Evolutionary conservation across 2,888 invertebrate species (phyloP), one percentile per base, ranked within the genome.

Genomic region (Drosophila cognata): DNA sequence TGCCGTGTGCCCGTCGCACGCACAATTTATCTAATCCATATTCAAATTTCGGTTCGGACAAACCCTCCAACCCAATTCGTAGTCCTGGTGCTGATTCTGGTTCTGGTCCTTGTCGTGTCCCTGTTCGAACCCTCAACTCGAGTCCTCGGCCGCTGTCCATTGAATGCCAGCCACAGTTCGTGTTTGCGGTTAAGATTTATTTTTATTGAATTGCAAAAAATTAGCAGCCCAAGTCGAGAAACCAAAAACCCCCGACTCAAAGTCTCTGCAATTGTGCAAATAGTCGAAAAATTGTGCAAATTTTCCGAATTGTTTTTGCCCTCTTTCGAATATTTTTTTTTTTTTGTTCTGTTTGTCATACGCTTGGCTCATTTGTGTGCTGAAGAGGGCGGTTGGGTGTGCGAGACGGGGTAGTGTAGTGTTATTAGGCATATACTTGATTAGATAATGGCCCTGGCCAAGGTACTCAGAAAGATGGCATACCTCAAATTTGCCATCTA

Each of bases 1-100:
- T 59, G 69, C 60, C 65, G 48, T 66, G 52, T 60, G 78, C 43
- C 67, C 63, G 71, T 60, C 72, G 73, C 84, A 90, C 85, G 89
- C 90, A 77, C 86, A 82, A 89, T 89, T 90, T 87, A 71, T 76
- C 80, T 87, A 89, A 87, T 87, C 89, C 90, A 90, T 87, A 87
- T 87, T 90, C 86, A 87, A 90, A 89, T 90, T 82, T 74, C 11
- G 5, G 35, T 13, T 57, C 79, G 73, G 87, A 77, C 87, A 78
- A 74, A 66, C 61, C 64, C 52, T 36, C 46, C 28, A 60, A 21
- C 46, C 48, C 58, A 16, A 25, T 46, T 43, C 16, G 33, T 31
- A 18, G 38, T 13, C 11, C n/a, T 11, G 13, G 11, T 7, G 18
- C 10, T 11, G 18, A 2, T 13, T 4, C 21, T 31, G 51, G 43